A percentile compares a stretch with the other conserved stretches of the same genome.
phyloP scores from a whole-genome alignment of 1,140 invertebrate genomes.

The Megathymus violae region DNA sequence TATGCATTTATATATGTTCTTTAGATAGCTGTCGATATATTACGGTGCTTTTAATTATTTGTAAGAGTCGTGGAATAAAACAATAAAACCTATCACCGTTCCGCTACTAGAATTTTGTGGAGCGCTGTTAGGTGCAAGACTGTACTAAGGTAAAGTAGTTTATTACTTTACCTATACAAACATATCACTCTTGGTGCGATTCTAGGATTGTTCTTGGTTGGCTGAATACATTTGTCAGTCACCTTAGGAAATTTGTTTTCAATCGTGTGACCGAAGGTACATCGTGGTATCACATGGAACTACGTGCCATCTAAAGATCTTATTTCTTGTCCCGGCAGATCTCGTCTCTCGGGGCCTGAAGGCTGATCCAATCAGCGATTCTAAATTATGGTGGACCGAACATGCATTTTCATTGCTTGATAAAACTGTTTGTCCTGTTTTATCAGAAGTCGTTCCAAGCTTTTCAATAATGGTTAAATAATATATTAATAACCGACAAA shows the following conservation, averaged over 20 bases:
- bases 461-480: too few relatives aligned
- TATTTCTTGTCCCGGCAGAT: slow-evolving; percentile 19
- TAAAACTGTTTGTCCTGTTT: slow-evolving; percentile 1
- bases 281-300: slow-evolving; percentile 6
- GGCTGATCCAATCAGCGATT: too few relatives aligned
- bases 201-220: slow-evolving; percentile 6
- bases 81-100: slow-evolving; percentile 41
- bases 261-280: slow-evolving; percentile 10
- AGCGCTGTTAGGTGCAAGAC: too few relatives aligned
- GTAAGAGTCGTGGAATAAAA: slow-evolving; percentile 58
- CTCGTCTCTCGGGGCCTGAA: too few relatives aligned
- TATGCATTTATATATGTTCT: slow-evolving; percentile 53
- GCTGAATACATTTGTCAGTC: too few relatives aligned
- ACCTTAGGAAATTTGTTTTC: background rate
- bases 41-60: slow-evolving; percentile 35
- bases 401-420: slow-evolving; percentile 30
- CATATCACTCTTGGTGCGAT: slow-evolving; percentile 8
- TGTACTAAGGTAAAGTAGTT: background rate
- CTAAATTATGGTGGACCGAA: too few relatives aligned
- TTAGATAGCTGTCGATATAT: background rate
- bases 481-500: too few relatives aligned
- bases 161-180: slow-evolving; percentile 13
- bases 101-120: slow-evolving; percentile 25
- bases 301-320: slow-evolving; percentile 23
- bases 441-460: too few relatives aligned